These are phyloP conservation scores for Montipora capricornis DNA, from an alignment of 64 coral and sea anemone genomes.

Conservation along the genomic window DNA sequence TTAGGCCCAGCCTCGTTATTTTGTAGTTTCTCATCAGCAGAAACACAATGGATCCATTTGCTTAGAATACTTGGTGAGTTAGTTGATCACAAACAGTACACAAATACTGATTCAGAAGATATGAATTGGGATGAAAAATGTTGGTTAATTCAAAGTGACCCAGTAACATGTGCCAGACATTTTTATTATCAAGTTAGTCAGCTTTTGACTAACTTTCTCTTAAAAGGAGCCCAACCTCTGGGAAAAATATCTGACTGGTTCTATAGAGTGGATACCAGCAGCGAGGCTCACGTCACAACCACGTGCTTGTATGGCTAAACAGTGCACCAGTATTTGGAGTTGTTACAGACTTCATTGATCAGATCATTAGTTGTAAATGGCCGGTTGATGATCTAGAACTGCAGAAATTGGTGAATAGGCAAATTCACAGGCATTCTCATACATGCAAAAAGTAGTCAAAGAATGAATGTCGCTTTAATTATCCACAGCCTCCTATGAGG, in stretches of 20 bases:
- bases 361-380: slow-evolving; percentile 23
- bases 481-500: slow-evolving; percentile 48
- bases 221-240: slow-evolving; percentile 37
- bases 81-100: slow-evolving; percentile 19
- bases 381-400: slow-evolving; percentile 30
- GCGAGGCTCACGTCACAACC: slow-evolving; percentile 40
- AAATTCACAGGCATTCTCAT: slow-evolving; percentile 59
- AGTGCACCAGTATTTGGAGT: slow-evolving; percentile 10
- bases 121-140: slow-evolving; percentile 55
- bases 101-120: slow-evolving; percentile 21
- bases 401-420: slow-evolving; percentile 40
- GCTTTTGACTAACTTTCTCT: slow-evolving; percentile 44
- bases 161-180: slow-evolving; percentile 53
- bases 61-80: slow-evolving; percentile 34
- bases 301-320: slow-evolving; percentile 52
- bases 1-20: slow-evolving; percentile 44
- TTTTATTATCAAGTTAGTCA: slow-evolving; percentile 56
- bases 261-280: slow-evolving; percentile 54
- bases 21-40: slow-evolving; percentile 86
- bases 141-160: slow-evolving; percentile 46
- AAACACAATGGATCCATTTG: slow-evolving; percentile 55
- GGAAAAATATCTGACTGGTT: slow-evolving; percentile 67
- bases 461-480: slow-evolving; percentile 38
- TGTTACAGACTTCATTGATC: slow-evolving; percentile 34
- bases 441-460: slow-evolving; percentile 41